Base-by-base conservation (phyloP, 2,113 vertebrate genomes). In the Lanius ludovicianus region DNA sequence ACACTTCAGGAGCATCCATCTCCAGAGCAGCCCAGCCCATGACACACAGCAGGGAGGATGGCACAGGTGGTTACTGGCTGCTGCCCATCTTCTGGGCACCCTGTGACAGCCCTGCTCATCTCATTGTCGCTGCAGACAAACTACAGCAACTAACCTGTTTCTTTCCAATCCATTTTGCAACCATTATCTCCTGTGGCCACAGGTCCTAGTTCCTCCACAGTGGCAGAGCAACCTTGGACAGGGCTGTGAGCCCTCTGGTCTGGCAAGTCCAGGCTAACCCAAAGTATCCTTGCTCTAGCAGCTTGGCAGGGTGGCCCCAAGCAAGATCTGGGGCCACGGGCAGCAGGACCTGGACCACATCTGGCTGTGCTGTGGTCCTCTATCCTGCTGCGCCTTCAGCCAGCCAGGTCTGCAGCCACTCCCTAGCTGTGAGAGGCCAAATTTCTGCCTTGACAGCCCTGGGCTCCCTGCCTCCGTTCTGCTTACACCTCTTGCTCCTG, bases 141-240 rank as follows among this genome's bases (percentile, higher is more conserved):
- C n/a, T 22, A 59, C 46, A 64, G 46, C 53, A 76, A 52, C 46
- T 33, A 79, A 57, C 7, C 15, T 35, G 3, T 33, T 91, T 76
- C 56, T 57, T 83, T 90, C 62, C 75, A 46, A 64, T 75, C 68
- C 67, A 30, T 78, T 82, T 93, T 90, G 56, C 60, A 84, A 46
- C 27, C 46, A 39, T 57, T 33, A 50, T 33, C 62, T 89, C n/a
- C 55, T 83, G 55, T 37, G 64, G n/a, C 60, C 4, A 8, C 60
- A 79, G 46, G 7, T 75, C 37, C 63, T 60, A 6, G 13, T 64
- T 90, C 27, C 15, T 81, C 44, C 42, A 4, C 19, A 30, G 74
- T 17, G 47, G 63, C 56, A 59, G 35, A 90, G 15, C 49, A 82
- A 30, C 53, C 64, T 76, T 70, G 37, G 55, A 47, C 42, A 73